Conservation (phyloP, 2,888 invertebrate species). For the Colostygia pectinataria region DNA sequence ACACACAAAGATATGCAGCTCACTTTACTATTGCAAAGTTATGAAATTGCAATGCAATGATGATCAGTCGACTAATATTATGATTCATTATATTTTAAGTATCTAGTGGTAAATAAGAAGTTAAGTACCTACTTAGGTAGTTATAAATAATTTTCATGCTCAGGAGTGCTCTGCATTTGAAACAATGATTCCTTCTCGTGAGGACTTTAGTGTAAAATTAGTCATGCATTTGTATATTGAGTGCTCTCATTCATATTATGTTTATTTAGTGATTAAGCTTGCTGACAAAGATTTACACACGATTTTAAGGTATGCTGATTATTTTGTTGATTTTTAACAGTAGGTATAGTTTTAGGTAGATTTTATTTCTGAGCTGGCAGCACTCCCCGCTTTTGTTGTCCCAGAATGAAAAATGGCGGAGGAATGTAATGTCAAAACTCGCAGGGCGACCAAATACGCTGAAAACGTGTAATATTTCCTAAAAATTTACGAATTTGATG, state of each 20-base stretch:
- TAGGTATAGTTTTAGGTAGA: constrained; percentile 50
- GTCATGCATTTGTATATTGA: constrained; percentile 11
- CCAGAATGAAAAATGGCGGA: constrained; percentile 74
- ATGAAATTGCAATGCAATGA: constrained; percentile 4
- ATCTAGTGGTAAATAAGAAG: too few relatives aligned
- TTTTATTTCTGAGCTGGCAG: constrained; percentile 47
- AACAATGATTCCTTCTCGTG: constrained; percentile 1
- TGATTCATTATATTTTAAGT: constrained; percentile 19
- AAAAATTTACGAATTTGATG: constrained; percentile 41
- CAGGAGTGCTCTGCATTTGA: constrained; percentile 4
- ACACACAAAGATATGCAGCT: too few relatives aligned
- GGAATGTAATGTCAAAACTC: constrained; percentile 72
- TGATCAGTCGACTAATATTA: constrained; percentile 1
- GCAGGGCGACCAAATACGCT: constrained; percentile 55
- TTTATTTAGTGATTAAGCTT: constrained; percentile 5
- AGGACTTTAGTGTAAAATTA: background rate
- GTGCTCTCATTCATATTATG: background rate
- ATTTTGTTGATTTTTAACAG: background rate
- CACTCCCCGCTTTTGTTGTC: constrained; percentile 64
- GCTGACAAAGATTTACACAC: constrained; percentile 6
- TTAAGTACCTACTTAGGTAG: too few relatives aligned
- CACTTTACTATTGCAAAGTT: background rate
- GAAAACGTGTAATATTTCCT: constrained; percentile 64
- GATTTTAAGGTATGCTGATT: constrained; percentile 2
- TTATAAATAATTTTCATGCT: background rate